Evolutionary conservation across 2,797 vertebrate genomes (phyloP).

Genomic region (Gadopsis marmoratus): DNA sequence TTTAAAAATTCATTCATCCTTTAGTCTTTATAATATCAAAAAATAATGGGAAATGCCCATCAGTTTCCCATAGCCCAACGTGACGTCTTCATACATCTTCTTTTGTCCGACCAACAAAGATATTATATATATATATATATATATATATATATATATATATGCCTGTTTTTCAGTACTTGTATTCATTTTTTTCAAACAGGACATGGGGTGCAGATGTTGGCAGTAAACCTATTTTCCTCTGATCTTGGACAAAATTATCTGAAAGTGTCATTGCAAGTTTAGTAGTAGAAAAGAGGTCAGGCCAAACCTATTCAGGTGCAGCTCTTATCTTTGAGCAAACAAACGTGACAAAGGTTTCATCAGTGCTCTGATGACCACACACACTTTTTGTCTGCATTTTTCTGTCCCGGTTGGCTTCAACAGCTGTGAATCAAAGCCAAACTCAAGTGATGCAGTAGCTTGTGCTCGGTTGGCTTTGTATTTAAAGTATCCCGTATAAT

Average conservation of each 20-base stretch:
- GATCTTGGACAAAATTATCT: background rate
- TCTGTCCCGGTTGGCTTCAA: background rate
- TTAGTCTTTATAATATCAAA: background rate
- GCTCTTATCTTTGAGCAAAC: constrained; percentile 6
- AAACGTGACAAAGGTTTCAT: constrained; percentile 19
- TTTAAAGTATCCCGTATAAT: constrained; percentile 11
- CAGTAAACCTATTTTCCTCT: background rate
- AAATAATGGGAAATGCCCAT: background rate
- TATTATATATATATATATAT: too few species aligned
- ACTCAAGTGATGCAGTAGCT: background rate
- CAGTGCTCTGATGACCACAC: constrained; percentile 7
- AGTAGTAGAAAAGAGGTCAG: background rate
- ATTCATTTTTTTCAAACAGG: background rate
- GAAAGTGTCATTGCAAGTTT: background rate
- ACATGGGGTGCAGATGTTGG: background rate
- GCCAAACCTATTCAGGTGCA: background rate
- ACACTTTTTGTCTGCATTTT: background rate
- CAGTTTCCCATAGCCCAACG: background rate
- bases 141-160: too few species aligned
- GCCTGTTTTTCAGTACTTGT: too few species aligned
- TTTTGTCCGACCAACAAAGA: background rate
- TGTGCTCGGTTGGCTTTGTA: background rate
- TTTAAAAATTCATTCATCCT: background rate
- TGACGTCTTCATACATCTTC: background rate
- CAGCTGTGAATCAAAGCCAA: constrained; percentile 25